Evolutionary conservation across 2,113 vertebrate genomes (phyloP).

Genomic region (Perca flavescens): DNA sequence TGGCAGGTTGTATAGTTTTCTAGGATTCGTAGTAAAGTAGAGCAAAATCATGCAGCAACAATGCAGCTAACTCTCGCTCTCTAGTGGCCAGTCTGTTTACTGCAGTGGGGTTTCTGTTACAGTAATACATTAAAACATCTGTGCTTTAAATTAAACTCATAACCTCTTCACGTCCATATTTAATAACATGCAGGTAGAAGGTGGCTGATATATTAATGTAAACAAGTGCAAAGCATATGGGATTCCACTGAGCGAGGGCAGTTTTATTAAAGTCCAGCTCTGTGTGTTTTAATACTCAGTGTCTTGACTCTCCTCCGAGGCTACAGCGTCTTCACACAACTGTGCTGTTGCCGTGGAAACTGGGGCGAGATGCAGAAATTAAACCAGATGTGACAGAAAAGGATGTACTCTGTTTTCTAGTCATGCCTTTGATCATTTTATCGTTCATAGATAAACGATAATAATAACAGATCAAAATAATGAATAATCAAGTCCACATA

Average conservation of each 20-base stretch:
- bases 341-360: conserved; percentile 78
- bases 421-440: not conserved
- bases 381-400: conserved; percentile 50
- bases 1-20: not conserved
- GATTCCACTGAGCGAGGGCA: not conserved
- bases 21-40: not conserved
- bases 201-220: not conserved
- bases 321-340: conserved; percentile 43
- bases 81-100: conserved; percentile 30
- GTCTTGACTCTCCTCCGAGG: conserved; percentile 54
- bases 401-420: conserved; percentile 14
- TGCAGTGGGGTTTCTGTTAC: conserved; percentile 1
- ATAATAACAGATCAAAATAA: not conserved
- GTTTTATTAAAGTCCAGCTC: conserved; percentile 30
- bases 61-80: conserved; percentile 10
- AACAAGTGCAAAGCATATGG: not conserved
- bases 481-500: not conserved
- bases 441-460: not conserved
- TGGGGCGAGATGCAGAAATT: conserved; percentile 25
- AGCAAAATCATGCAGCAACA: not conserved
- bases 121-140: not conserved
- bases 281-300: not conserved
- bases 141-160: conserved; percentile 25
- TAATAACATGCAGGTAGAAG: not conserved
- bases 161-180: not conserved